A percentile compares a stretch with the other conserved stretches of the same genome.
Evolutionary conservation across 2,797 vertebrate species (phyloP).

Genomic region (Acrocephalus scirpaceus): DNA sequence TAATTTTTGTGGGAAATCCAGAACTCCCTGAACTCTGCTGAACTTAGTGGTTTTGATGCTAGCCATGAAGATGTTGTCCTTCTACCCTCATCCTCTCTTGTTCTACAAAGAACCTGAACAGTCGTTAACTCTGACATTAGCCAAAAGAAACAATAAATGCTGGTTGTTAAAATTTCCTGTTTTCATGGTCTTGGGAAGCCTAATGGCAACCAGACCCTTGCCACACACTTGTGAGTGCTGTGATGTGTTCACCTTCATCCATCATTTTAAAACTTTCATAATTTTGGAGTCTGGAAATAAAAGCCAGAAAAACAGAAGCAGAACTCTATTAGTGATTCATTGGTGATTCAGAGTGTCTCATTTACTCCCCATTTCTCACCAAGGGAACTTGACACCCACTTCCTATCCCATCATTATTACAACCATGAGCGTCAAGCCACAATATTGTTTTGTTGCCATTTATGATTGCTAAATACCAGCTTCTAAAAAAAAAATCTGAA

Average conservation of each 20-base stretch:
- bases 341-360: conserved; percentile 71
- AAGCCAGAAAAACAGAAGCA: conserved; percentile 63
- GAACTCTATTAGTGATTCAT: conserved; percentile 73
- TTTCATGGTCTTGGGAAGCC: neutral
- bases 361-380: conserved; percentile 65
- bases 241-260: neutral
- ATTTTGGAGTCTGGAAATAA: conserved; percentile 41
- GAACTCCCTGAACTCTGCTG: neutral
- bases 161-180: neutral
- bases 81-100: neutral
- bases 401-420: conserved; percentile 69
- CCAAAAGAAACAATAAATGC: neutral
- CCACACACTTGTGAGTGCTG: neutral
- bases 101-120: neutral
- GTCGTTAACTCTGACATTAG: neutral
- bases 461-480: neutral
- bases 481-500: neutral
- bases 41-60: neutral
- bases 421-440: conserved; percentile 64
- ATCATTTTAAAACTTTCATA: neutral
- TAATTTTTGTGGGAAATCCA: neutral
- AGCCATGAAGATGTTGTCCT: neutral
- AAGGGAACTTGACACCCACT: conserved; percentile 70
- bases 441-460: conserved; percentile 48
- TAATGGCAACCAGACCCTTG: neutral